These are phyloP conservation scores for Harpalus rubripes DNA, from an alignment of 2,888 invertebrate genomes.

Conservation along the genomic window DNA sequence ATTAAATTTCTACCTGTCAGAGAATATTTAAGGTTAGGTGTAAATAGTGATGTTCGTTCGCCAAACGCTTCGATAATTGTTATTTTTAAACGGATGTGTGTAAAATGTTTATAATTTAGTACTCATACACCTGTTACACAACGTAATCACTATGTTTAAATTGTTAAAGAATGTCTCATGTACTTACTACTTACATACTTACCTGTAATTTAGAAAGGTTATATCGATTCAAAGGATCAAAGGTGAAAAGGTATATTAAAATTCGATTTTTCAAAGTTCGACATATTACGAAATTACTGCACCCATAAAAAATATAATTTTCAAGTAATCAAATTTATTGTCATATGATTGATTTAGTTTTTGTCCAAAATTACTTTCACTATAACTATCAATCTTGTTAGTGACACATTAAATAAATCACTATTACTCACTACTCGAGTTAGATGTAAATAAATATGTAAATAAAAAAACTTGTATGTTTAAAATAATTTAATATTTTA, in stretches of 20 bases:
- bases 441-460: background rate
- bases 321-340: conserved; percentile 48
- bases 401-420: conserved; percentile 47
- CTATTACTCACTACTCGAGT: conserved; percentile 15
- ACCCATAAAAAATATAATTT: conserved; percentile 46
- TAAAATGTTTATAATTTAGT: conserved; percentile 53
- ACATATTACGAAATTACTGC: conserved; percentile 43
- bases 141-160: conserved; percentile 48
- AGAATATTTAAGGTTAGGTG: conserved; percentile 1
- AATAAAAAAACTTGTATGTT: background rate
- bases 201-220: conserved; percentile 49
- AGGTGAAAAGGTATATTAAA: conserved; percentile 47
- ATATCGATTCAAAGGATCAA: conserved; percentile 30
- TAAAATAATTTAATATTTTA: conserved; percentile 53
- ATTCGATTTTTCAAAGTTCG: conserved; percentile 47
- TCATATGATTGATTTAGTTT: conserved; percentile 42
- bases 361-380: conserved; percentile 46
- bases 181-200: conserved; percentile 47
- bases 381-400: conserved; percentile 44
- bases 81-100: conserved; percentile 18
- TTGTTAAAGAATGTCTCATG: conserved; percentile 43
- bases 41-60: conserved; percentile 14
- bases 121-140: conserved; percentile 23
- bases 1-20: background rate
- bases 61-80: conserved; percentile 10